phyloP scores from a whole-genome alignment of 1,140 invertebrate species.

The Caenorhabditis brenneri region DNA sequence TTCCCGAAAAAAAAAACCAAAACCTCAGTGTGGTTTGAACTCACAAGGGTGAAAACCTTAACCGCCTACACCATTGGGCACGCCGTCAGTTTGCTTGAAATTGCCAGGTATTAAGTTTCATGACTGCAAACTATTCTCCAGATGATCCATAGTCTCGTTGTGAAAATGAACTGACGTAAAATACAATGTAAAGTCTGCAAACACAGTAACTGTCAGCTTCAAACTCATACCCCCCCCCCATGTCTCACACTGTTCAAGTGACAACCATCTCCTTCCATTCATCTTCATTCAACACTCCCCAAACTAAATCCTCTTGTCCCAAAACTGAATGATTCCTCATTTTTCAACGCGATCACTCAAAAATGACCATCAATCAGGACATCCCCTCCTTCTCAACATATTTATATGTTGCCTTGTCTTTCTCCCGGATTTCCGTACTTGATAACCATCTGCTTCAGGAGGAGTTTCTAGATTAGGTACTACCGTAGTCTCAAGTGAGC shows the following conservation, averaged over 20 bases:
- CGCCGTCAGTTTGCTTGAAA: too few relatives aligned
- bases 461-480: background rate
- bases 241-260: background rate
- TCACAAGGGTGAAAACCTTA: too few relatives aligned
- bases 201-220: too few relatives aligned
- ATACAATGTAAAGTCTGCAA: too few relatives aligned
- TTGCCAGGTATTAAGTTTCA: too few relatives aligned
- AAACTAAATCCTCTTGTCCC: background rate
- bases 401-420: background rate
- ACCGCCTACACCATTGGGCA: too few relatives aligned
- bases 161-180: too few relatives aligned
- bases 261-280: background rate
- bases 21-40: too few relatives aligned
- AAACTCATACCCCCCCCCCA: too few relatives aligned
- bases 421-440: slow-evolving; percentile 13
- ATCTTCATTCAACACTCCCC: background rate
- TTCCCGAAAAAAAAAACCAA: too few relatives aligned
- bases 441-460: slow-evolving; percentile 43
- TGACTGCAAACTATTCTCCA: too few relatives aligned
- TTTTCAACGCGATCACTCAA: slow-evolving; percentile 34
- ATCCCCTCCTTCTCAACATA: background rate
- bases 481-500: background rate
- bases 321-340: background rate
- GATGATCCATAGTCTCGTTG: too few relatives aligned
- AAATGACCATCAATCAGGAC: slow-evolving; percentile 28